Evolutionary conservation across 2,113 vertebrate genomes (phyloP).

Genomic region (Agapornis roseicollis): DNA sequence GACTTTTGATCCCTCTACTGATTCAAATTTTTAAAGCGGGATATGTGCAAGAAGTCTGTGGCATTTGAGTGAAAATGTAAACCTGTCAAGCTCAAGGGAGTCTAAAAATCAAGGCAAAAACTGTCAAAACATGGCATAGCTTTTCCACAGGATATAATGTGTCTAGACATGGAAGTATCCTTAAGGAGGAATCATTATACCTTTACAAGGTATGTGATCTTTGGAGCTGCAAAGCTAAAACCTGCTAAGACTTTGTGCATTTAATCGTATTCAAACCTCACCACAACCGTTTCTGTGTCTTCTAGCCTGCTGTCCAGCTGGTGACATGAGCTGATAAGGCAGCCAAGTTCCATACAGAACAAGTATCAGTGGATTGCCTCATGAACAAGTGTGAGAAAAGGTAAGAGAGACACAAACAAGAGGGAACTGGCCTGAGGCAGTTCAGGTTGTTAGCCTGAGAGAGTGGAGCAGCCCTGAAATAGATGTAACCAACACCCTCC

Average conservation of each 20-base stretch:
- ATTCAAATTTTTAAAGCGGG: background rate
- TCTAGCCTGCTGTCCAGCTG: background rate
- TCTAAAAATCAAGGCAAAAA: background rate
- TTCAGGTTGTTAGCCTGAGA: conserved; percentile 58
- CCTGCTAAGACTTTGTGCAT: background rate
- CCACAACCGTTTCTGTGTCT: background rate
- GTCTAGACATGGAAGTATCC: background rate
- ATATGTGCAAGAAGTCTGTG: background rate
- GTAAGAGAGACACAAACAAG: conserved; percentile 47
- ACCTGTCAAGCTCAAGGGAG: background rate
- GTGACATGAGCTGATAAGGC: conserved; percentile 2
- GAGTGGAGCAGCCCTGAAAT: conserved; percentile 29
- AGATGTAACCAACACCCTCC: conserved; percentile 67
- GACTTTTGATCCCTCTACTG: background rate
- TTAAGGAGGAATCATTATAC: background rate
- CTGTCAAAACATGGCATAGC: background rate
- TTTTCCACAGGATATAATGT: background rate
- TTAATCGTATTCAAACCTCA: background rate
- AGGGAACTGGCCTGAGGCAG: conserved; percentile 65
- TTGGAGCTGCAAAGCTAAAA: background rate
- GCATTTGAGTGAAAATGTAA: background rate
- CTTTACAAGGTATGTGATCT: background rate
- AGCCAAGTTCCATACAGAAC: conserved; percentile 23
- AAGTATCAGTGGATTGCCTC: conserved; percentile 25
- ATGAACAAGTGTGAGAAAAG: conserved; percentile 64